Base-by-base conservation (phyloP, 53 echinoderm and acorn worm genomes). In the Henricia sp. region DNA sequence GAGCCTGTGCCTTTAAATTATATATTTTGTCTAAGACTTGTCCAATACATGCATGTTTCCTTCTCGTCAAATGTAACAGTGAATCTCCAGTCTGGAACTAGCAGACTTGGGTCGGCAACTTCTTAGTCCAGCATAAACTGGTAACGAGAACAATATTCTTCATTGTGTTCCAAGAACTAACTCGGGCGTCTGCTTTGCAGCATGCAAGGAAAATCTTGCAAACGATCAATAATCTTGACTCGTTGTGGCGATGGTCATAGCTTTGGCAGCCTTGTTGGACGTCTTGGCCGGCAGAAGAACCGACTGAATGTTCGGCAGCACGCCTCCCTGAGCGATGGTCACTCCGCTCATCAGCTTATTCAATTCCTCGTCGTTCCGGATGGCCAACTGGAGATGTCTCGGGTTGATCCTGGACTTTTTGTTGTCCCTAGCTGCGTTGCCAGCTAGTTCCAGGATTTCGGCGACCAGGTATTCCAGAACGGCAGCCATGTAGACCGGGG, bases 261-360 rank as follows among this genome's bases (percentile, higher is more conserved):
- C 56, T 19, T 69, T 68, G 52, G 83, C 54, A 0, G 57, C 62
- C 77, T 86, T 84, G 62, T 19, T 54, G 19, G 59, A 14, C 24
- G 43, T 29, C 70, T 93, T 93, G 52, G 90, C 88, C 60, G 94
- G 94, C 53, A 94, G 77, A 23, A 91, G 85, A 1, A 94, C 88
- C 23, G 91, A 85, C 86, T 94, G 94, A 69, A 94, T 94, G 85
- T 94, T 94, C 39, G 94, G 94, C 51, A 94, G 83, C 42, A 94
- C 94, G 39, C 94, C 94, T 13, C 94, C 94, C 76, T 94, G 91
- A 19, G 94, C 94, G 78, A 94, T 88, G 82, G 94, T 93, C 46
- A 93, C 91, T 29, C 90, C 90, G 3, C 88, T 77, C 35, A 93
- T 84, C 27, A 93, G 68, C 60, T 53, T 87, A 77, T 93, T 93